Base-by-base conservation (phyloP, 64 coral and sea anemone genomes). In the Stylophora pistillata region DNA sequence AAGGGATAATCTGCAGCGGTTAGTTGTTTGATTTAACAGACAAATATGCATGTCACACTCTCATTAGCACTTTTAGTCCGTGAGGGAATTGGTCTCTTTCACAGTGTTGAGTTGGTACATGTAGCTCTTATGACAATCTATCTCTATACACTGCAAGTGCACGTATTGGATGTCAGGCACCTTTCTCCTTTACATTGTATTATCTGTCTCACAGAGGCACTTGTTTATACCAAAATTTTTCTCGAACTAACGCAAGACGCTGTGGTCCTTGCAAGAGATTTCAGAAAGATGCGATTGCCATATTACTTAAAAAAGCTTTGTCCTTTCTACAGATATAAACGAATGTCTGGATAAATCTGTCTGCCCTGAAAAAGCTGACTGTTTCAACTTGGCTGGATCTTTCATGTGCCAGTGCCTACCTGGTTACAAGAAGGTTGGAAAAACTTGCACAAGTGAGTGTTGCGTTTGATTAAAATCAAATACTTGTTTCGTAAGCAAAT, bases 1-100 rank as follows among this genome's bases (percentile, higher is more conserved):
- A 87, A 21, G 95, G 95, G 10, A 33, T 87, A n/a, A 76, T 88
- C 58, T 97, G 95, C 60, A 81, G 55, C n/a, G 95, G 95, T 96
- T 31, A 58, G 64, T 68, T 68, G 64, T 26, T n/a, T 68, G 64
- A 25, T 25, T 26, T 68, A 10, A 11, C 4, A 23, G 23, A 26
- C 4, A 11, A 25, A 60, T 15, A 15, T 60, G 64, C n/a, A 68
- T 68, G n/a, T 26, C 5, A 68, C n/a, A 27, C 21, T 2, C n/a
- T 26, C 23, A 26, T 27, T 68, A 47, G 37, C 3, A 7, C 37
- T 47, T 47, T 47, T 47, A 47, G 3, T 47, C 7, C 3, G 37
- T 47, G 7, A 47, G 37, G 37, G 37, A 47, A 47, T 7, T 47
- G 37, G 37, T 47, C 37, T 47, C 3, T 47, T 47, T 47, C 37